Evolutionary conservation across 92 coral and sea anemone species (phyloP), one percentile per base, ranked within the genome.

Genomic region (Porites rus): DNA sequence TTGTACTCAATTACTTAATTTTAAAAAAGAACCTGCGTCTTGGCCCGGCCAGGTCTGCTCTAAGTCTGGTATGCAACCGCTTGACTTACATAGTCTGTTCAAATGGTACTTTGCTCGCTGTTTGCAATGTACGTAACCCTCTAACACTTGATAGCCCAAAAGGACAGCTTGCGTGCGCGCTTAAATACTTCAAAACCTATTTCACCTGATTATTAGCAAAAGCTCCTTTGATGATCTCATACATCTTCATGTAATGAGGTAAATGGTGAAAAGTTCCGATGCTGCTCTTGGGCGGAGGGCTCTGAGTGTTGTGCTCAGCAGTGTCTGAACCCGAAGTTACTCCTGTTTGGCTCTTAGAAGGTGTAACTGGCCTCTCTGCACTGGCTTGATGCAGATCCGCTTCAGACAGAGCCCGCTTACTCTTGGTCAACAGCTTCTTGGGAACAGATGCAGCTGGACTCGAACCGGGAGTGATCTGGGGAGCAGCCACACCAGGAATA

Each of bases 221-320:
- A 11, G 95, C 90, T 65, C 99, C 99, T 81, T 93, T 95, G 43
- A 95, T 79, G 43, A 97, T 93, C 77, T 97, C 98, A 85, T 93
- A 95, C 43, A 97, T 58, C 82, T 92, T 96, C 93, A 93, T 92
- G 85, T 97, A 97, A 66, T 97, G 99, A 1, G 98, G 96, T 68
- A 93, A 88, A 52, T 87, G 92, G 86, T 95, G 94, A 74, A 96
- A 95, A 46, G 89, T 91, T 54, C 99, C 99, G 38, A 95, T 83
- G 65, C 78, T 86, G 78, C 95, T 90, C 91, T 95, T 95, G 22
- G 96, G 85, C 81, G 97, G 92, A 19, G 95, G 92, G 75, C 78
- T 60, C 54, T 90, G 95, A 38, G 92, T 78, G 28, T 64, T 83
- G 82, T 91, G 95, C 65, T 92, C 96, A 7, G 85, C 64, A 81